These are phyloP conservation scores for Crotalus horridus DNA, from an alignment of 2,113 vertebrate species.

Conservation along the genomic window DNA sequence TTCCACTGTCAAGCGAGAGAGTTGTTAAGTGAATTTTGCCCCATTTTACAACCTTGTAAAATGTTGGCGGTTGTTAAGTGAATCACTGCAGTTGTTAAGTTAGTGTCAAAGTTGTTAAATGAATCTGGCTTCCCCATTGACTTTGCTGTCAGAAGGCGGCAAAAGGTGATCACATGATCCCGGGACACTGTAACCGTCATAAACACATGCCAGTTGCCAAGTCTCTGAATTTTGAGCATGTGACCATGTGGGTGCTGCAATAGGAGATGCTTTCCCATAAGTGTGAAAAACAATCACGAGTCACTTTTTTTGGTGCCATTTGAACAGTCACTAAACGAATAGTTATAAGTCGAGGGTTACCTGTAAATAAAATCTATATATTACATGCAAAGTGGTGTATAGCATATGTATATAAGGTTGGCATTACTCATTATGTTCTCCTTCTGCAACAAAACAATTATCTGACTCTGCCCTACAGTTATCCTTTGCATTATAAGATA, in stretches of 20 bases:
- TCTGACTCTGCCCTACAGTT: background rate
- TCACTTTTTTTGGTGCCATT: background rate
- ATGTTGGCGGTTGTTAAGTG: no score
- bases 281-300: background rate
- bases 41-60: no score
- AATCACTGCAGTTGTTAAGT: no score
- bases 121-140: background rate
- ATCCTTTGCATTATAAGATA: background rate
- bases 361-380: background rate
- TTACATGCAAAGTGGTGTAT: background rate
- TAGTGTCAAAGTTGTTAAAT: no score
- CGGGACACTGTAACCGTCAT: background rate
- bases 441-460: background rate
- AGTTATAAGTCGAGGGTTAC: background rate
- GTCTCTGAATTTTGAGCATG: background rate
- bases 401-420: background rate
- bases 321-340: background rate
- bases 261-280: background rate
- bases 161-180: background rate
- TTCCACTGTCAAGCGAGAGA: no score
- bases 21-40: no score
- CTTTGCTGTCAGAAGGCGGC: background rate
- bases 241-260: background rate
- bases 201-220: background rate
- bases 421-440: background rate